Evolutionary conservation across 2,113 vertebrate genomes (phyloP).

Genomic region (Dicentrarchus labrax): DNA sequence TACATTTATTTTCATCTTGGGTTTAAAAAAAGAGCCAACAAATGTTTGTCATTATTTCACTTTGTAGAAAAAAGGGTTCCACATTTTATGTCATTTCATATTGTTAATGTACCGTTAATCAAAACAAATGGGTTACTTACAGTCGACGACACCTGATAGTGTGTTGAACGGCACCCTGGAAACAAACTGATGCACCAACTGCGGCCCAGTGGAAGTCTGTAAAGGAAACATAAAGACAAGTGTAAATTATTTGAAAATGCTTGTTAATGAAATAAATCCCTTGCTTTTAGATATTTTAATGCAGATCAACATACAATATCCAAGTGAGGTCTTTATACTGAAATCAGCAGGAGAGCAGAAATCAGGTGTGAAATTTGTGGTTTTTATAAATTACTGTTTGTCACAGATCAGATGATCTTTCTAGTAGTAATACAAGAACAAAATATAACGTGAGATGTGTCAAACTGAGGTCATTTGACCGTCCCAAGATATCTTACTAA

Average conservation of each 20-base stretch:
- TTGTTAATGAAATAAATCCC: background rate
- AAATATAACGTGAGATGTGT: background rate
- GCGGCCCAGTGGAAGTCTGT: conserved; percentile 29
- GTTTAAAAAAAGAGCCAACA: background rate
- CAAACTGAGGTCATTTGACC: background rate
- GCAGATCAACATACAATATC: background rate
- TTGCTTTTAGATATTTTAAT: background rate
- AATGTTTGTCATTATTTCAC: background rate
- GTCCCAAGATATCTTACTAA: background rate
- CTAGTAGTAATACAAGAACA: background rate
- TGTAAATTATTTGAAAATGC: background rate
- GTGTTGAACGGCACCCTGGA: background rate
- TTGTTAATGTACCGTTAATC: background rate
- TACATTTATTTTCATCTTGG: background rate
- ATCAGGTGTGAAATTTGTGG: background rate
- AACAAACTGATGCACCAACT: background rate
- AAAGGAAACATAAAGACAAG: conserved; percentile 13
- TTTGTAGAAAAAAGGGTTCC: background rate
- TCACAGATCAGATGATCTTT: background rate
- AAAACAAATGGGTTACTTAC: conserved; percentile 55
- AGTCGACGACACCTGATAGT: background rate
- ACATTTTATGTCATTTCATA: background rate
- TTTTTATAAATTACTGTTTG: background rate
- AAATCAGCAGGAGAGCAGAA: background rate
- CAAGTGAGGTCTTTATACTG: background rate